Evolutionary conservation across 2,888 invertebrate genomes (phyloP), one percentile per base, ranked within the genome.

Genomic region (Drosophila stalkeri): DNA sequence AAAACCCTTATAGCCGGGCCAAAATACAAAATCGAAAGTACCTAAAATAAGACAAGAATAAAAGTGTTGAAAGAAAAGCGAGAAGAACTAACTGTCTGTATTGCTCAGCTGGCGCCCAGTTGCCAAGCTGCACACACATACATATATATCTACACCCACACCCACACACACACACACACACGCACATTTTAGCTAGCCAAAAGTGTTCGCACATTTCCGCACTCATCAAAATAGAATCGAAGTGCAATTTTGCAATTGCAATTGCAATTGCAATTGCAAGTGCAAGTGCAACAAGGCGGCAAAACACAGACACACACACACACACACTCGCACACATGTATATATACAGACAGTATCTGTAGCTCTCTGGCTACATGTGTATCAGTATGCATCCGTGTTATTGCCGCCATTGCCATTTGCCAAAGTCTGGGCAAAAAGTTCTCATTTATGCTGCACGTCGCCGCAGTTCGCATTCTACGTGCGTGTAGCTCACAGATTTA

Each of bases 121-220:
- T 35, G 33, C 33, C 47, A 47, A 51, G 33, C 51, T 35, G 52
- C 4, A 14, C 52, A 27, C 39, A 56, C 33, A 20, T 46, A 47
- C 49, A 27, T 3, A 20, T 6, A 44, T 14, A 0, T 3, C 23
- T 8, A 23, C 46, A 16, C 23, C 14, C 73, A 59, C 44, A 46
- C 55, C 47, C 57, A 54, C 57, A 57, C 33, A 44, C 37, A 49
- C 59, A 61, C 52, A 70, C 27, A 63, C 47, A 59, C n/a, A 73
- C 56, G 46, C 37, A 43, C 16, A 56, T 11, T 18, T n/a, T 1
- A 33, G 54, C 43, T 70, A 75, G 77, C 77, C 74, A 80, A 82
- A 82, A 72, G 55, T 61, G 72, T 77, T 80, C 84, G 80, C 84
- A 87, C 86, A 81, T 86, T 87, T 87, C 86, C 86, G 86, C 86